These are phyloP conservation scores for Microtus oregoni DNA, from an alignment of 2,113 vertebrate species.

Conservation along the genomic window DNA sequence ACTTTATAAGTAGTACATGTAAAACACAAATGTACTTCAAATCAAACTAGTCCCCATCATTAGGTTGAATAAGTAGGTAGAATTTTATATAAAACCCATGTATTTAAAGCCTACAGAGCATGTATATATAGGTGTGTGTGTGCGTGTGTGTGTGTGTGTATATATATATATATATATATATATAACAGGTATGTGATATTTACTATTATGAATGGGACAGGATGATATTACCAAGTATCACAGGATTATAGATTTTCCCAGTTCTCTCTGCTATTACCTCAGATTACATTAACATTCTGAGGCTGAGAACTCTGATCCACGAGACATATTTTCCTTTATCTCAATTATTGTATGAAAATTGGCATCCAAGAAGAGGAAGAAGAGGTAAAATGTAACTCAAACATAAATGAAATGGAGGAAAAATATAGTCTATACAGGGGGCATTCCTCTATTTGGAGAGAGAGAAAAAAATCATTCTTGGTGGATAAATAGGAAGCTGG, in stretches of 20 bases:
- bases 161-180: too few relatives aligned
- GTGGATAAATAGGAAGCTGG: neutral
- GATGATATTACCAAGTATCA: neutral
- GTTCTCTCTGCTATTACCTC: neutral
- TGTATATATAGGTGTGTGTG: too few relatives aligned
- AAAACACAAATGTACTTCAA: constrained; percentile 3
- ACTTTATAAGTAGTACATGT: neutral
- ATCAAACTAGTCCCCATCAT: neutral
- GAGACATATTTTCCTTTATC: neutral
- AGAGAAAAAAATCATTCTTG: neutral
- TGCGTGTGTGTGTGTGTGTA: too few relatives aligned
- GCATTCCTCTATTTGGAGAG: neutral
- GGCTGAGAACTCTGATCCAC: neutral
- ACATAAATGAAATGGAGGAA: neutral
- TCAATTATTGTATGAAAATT: neutral
- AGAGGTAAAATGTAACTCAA: neutral
- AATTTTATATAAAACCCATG: neutral
- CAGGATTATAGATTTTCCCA: neutral
- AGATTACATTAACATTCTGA: neutral
- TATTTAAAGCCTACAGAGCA: neutral
- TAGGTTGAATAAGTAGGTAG: neutral
- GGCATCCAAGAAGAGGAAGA: neutral
- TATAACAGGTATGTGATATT: neutral
- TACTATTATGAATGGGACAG: neutral
- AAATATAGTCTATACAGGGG: neutral